Percentiles rank a stretch among this genome's conserved stretches.
phyloP scores from a whole-genome alignment of 2,797 vertebrate species.

The Scolopax rusticola region DNA sequence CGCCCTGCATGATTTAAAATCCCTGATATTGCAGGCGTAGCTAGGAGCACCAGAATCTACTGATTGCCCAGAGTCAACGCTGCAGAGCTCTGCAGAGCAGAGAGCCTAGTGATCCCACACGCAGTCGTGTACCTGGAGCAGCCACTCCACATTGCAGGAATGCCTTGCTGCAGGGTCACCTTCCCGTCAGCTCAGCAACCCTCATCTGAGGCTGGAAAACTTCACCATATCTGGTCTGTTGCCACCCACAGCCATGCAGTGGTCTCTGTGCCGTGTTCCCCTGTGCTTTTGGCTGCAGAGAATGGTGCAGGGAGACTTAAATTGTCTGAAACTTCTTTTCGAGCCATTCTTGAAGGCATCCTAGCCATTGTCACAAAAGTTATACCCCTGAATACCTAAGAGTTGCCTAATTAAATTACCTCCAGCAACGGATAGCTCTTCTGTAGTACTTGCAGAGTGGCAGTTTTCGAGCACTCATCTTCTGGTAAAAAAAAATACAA shows the following conservation, averaged over 20 bases:
- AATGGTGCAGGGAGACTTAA: background rate
- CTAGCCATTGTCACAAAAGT: background rate
- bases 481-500: background rate
- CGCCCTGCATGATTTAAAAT: background rate
- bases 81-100: background rate
- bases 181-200: background rate
- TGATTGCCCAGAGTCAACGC: fast-evolving
- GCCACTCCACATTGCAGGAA: background rate
- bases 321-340: background rate
- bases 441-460: background rate
- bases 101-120: background rate
- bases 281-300: background rate
- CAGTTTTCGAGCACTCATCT: background rate
- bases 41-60: background rate
- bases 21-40: background rate
- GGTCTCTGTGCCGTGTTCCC: background rate
- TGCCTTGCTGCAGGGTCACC: background rate
- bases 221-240: background rate
- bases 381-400: background rate
- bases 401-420: background rate
- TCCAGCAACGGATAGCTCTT: background rate
- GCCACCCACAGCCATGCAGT: no score
- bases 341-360: background rate
- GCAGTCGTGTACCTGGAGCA: background rate
- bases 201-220: background rate